Evolutionary conservation across 2,888 invertebrate genomes (phyloP).

Genomic region (Chrysina gloriosa): DNA sequence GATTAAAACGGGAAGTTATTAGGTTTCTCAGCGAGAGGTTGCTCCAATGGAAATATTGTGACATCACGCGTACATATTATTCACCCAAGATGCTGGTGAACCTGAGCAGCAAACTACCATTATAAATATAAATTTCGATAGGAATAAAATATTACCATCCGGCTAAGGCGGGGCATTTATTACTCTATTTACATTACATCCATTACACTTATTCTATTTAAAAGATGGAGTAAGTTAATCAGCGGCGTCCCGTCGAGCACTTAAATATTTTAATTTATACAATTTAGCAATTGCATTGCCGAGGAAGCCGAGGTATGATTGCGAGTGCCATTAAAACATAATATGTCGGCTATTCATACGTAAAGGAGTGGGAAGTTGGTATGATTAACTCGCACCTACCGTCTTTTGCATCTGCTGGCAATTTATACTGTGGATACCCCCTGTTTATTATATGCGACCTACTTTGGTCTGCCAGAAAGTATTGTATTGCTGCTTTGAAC

Average conservation of each 20-base stretch:
- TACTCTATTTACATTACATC: conserved; percentile 32
- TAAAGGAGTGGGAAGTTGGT: not conserved
- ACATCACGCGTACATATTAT: conserved; percentile 34
- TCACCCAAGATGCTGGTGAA: conserved; percentile 27
- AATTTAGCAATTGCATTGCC: conserved; percentile 23
- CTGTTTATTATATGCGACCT: too few relatives aligned
- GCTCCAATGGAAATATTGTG: conserved; percentile 41
- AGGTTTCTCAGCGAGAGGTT: conserved; percentile 41
- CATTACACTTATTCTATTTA: conserved; percentile 16
- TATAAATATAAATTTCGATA: conserved; percentile 34
- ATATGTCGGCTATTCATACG: conserved; percentile 1
- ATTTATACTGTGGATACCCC: too few relatives aligned
- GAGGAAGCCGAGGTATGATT: conserved; percentile 1
- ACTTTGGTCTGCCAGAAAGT: too few relatives aligned
- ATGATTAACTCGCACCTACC: not conserved
- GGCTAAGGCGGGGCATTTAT: conserved; percentile 29
- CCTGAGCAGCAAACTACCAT: conserved; percentile 10
- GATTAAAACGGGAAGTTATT: conserved; percentile 43
- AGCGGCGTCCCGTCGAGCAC: conserved; percentile 8
- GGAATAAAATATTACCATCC: conserved; percentile 32
- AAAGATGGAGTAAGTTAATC: conserved; percentile 26
- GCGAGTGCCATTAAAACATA: not conserved
- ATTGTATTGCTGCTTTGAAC: too few relatives aligned
- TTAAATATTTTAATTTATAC: conserved; percentile 32
- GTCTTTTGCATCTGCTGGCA: too few relatives aligned